These are phyloP conservation scores for Cephus runcator DNA, from an alignment of 2,888 invertebrate species.

Conservation along the genomic window DNA sequence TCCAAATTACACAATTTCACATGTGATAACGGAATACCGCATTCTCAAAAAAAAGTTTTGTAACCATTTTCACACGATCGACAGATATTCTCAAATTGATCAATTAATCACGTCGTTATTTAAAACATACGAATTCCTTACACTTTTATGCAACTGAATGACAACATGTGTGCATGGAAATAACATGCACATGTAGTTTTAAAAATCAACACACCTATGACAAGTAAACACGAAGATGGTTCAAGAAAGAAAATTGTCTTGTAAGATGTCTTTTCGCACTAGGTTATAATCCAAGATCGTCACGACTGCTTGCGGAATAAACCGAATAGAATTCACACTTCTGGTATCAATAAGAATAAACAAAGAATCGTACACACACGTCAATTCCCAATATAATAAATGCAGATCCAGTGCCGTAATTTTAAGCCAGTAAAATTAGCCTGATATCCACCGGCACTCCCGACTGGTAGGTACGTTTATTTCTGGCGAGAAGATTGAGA, in stretches of 20 bases:
- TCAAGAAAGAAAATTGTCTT: neutral
- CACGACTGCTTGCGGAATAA: neutral
- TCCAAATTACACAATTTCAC: neutral
- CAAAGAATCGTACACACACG: neutral
- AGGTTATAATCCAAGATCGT: neutral
- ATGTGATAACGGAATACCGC: neutral
- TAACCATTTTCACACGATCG: neutral
- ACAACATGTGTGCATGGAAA: no score
- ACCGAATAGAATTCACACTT: neutral
- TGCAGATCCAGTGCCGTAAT: neutral
- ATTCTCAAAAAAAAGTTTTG: neutral
- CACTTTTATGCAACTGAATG: neutral
- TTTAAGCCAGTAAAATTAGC: neutral
- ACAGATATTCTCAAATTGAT: neutral
- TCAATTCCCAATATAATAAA: neutral
- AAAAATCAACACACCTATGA: neutral
- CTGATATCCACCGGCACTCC: neutral
- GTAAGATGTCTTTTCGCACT: neutral
- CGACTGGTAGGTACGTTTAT: neutral
- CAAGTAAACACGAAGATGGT: neutral
- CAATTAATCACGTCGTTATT: neutral
- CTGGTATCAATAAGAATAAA: neutral
- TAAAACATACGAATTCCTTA: neutral
- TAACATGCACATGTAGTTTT: neutral
- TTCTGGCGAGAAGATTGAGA: neutral